Percentiles rank a stretch among this genome's conserved stretches.
These are phyloP conservation scores for Standfussiana lucernea DNA, from an alignment of 2,888 invertebrate species.

Conservation along the genomic window DNA sequence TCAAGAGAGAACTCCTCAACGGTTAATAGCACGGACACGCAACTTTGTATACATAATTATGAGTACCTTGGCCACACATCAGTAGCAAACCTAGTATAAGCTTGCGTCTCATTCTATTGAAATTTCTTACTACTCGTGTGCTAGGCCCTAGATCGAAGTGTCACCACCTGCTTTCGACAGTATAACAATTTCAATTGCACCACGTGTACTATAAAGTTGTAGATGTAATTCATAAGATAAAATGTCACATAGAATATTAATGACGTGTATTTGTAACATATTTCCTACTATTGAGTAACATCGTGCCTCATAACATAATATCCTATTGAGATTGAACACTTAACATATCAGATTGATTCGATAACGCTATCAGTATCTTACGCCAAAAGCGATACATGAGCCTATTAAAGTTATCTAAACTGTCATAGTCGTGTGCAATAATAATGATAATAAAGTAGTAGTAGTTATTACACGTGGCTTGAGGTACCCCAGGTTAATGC, in stretches of 20 bases:
- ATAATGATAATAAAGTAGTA: slow-evolving; percentile 10
- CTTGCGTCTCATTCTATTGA: neutral
- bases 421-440: neutral
- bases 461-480: neutral
- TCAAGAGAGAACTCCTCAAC: too few relatives aligned
- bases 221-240: slow-evolving; percentile 2
- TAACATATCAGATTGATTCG: slow-evolving; percentile 5
- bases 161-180: neutral
- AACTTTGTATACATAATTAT: too few relatives aligned
- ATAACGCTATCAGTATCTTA: slow-evolving; percentile 18
- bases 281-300: slow-evolving; percentile 23
- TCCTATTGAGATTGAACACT: slow-evolving; percentile 19
- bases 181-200: neutral
- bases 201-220: neutral
- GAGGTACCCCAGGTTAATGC: neutral
- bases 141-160: neutral
- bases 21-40: too few relatives aligned
- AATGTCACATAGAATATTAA: neutral
- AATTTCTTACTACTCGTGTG: neutral
- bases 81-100: neutral
- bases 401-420: slow-evolving; percentile 35
- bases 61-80: neutral
- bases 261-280: slow-evolving; percentile 13
- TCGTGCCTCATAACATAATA: neutral
- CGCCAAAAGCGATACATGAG: slow-evolving; percentile 17